Conservation (phyloP, 2,888 invertebrate species). For the Callinectes sapidus region DNA sequence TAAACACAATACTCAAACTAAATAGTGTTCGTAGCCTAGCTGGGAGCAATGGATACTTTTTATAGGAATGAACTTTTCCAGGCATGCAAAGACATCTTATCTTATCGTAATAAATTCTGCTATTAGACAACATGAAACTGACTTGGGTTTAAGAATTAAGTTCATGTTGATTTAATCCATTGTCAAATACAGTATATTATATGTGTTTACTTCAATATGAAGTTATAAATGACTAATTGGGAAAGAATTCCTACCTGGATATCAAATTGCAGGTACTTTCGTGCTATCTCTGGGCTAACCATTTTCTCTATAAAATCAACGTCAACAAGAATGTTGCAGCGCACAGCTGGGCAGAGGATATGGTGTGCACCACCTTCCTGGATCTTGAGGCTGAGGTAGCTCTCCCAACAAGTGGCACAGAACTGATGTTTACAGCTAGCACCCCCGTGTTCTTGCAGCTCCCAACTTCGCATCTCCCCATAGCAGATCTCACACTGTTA, state of each 20-base stretch:
- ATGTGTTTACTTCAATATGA: background rate
- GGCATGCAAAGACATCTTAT: background rate
- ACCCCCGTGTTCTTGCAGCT: slow-evolving; percentile 77
- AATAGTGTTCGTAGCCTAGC: background rate
- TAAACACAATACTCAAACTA: background rate
- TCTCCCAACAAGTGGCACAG: slow-evolving; percentile 82
- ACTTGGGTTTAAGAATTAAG: no score
- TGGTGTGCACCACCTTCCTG: slow-evolving; percentile 82
- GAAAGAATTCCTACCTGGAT: slow-evolving; percentile 79
- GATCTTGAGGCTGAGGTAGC: slow-evolving; percentile 82
- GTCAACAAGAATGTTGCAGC: slow-evolving; percentile 82
- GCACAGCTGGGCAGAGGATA: slow-evolving; percentile 82
- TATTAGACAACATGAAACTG: background rate
- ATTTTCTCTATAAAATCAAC: slow-evolving; percentile 82
- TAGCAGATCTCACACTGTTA: slow-evolving; percentile 70
- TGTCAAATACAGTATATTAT: no score
- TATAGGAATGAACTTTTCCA: background rate
- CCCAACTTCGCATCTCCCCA: slow-evolving; percentile 68
- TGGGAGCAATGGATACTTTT: background rate
- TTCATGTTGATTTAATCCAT: no score
- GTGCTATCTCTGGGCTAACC: slow-evolving; percentile 82
- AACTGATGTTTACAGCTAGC: slow-evolving; percentile 81
- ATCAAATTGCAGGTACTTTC: slow-evolving; percentile 83
- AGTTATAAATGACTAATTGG: no score
- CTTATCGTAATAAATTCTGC: background rate